Percentiles rank a stretch among this genome's conserved stretches.
These are phyloP conservation scores for Phoxinus dragarum DNA, from an alignment of 2,797 vertebrate species.

Conservation along the genomic window DNA sequence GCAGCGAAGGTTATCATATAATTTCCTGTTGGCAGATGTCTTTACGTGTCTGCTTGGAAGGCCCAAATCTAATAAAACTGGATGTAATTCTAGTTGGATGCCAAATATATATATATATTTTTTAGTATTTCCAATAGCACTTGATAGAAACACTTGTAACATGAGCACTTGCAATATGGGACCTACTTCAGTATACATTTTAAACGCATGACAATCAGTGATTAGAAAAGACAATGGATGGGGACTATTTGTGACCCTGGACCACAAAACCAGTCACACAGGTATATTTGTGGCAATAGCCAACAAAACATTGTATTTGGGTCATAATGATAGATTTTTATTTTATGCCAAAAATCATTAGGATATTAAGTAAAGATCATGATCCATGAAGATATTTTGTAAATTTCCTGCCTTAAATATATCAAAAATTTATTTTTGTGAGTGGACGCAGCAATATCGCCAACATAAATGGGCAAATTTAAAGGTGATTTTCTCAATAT, in stretches of 20 bases:
- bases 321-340: no score
- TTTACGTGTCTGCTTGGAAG: background rate
- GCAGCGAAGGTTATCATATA: background rate
- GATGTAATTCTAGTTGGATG: background rate
- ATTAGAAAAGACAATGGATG: background rate
- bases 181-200: background rate
- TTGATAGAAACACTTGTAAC: background rate
- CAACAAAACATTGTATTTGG: no score
- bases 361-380: no score
- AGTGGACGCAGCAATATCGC: no score
- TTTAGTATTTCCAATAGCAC: background rate
- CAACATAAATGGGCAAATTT: no score
- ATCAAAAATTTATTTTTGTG: no score
- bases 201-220: background rate
- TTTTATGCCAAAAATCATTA: no score
- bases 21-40: conserved; percentile 15
- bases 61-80: conserved; percentile 5
- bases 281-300: no score
- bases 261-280: no score
- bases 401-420: no score
- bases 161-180: background rate
- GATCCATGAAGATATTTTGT: no score
- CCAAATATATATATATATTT: background rate
- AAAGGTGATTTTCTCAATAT: no score
- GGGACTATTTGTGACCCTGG: background rate